Evolutionary conservation across 2,113 vertebrate species (phyloP).

Genomic region (Cygnus atratus): DNA sequence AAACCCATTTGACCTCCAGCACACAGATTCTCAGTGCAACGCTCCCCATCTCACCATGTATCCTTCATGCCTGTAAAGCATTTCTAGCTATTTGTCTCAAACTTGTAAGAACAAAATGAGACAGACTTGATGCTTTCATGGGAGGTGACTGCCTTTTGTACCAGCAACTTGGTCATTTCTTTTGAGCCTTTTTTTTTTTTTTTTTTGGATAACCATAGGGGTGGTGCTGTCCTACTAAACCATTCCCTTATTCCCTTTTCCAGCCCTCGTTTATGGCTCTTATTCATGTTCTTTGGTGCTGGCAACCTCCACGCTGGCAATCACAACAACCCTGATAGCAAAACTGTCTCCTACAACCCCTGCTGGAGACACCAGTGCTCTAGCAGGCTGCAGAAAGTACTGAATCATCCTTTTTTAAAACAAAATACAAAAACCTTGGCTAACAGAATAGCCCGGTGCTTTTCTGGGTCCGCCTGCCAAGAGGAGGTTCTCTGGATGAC

Average conservation of each 20-base stretch:
- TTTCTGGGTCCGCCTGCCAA: neutral
- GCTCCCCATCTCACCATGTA: neutral
- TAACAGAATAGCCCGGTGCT: neutral
- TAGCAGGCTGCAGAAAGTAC: neutral
- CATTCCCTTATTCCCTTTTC: neutral
- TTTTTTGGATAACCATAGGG: neutral
- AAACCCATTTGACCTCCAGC: neutral
- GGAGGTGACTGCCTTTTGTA: too few relatives aligned
- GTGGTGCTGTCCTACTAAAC: neutral
- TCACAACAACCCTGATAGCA: accelerated
- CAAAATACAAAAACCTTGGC: neutral
- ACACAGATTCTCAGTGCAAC: neutral
- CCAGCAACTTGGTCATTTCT: neutral
- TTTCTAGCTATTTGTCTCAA: neutral
- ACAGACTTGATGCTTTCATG: too few relatives aligned
- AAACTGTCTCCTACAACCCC: neutral
- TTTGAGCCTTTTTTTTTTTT: neutral
- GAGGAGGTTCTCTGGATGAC: neutral
- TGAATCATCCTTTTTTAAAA: neutral
- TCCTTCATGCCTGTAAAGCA: neutral
- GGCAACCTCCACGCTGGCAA: neutral
- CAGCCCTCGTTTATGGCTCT: neutral
- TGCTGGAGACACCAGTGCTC: neutral
- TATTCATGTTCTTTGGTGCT: neutral
- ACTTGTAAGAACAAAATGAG: neutral